Conservation (phyloP, 2,113 vertebrate species). For the Bufo bufo region DNA sequence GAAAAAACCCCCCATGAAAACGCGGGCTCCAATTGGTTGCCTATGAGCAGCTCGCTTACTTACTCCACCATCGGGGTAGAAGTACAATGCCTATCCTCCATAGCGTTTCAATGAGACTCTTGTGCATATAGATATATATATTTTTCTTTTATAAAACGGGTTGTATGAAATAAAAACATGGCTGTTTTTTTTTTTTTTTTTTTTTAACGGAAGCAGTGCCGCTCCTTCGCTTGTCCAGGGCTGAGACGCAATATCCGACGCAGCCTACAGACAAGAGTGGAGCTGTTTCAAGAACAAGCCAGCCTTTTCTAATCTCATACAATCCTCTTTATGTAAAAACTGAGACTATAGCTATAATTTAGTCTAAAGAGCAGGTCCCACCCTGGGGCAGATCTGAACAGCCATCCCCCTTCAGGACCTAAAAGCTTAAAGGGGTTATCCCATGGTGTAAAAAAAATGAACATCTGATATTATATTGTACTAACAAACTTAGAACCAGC, state of each 20-base stretch:
- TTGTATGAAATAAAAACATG: not conserved
- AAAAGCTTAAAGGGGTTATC: not conserved
- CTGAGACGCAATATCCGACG: not conserved
- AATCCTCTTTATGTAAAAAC: not conserved
- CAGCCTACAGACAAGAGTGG: not conserved
- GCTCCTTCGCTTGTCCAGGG: no score
- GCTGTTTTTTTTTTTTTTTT: not conserved
- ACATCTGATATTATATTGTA: no score
- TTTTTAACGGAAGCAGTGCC: not conserved
- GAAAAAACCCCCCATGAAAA: not conserved
- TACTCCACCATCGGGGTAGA: not conserved
- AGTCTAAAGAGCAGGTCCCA: not conserved
- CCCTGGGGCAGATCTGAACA: not conserved
- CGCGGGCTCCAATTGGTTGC: not conserved
- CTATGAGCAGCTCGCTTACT: not conserved
- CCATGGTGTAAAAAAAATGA: no score
- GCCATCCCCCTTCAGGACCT: not conserved
- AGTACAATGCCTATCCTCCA: not conserved
- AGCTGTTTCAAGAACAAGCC: not conserved
- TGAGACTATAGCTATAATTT: not conserved
- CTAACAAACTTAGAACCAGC: no score
- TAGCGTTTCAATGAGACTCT: not conserved
- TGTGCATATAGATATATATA: no score
- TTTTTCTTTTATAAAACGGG: not conserved
- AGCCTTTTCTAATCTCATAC: not conserved